A percentile compares a stretch with the other conserved stretches of the same genome.
Conservation (phyloP, 2,113 vertebrate species). For the Semicossyphus pulcher region DNA sequence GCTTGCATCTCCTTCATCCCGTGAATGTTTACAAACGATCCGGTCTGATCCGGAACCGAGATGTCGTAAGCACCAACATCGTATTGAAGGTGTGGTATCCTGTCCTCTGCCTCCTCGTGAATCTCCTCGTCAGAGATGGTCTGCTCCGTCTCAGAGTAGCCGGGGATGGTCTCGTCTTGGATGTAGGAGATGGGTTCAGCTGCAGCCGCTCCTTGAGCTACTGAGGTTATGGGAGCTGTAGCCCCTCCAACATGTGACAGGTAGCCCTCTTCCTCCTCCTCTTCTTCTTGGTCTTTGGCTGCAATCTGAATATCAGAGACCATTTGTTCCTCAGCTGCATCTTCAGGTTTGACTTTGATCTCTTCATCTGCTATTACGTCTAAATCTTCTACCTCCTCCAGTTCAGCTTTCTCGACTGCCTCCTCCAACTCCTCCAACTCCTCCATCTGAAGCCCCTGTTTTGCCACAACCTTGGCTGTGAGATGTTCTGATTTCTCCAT, state of each 20-base stretch:
- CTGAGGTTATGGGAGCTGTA: slow-evolving; percentile 79
- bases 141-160: slow-evolving; percentile 97
- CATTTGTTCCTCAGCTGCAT: slow-evolving; percentile 67
- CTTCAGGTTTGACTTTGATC: slow-evolving; percentile 70
- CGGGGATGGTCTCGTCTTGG: slow-evolving; percentile 97
- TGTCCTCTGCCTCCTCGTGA: slow-evolving; percentile 95
- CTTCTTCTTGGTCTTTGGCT: slow-evolving; percentile 73
- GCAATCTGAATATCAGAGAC: slow-evolving; percentile 44
- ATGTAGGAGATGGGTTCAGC: slow-evolving; percentile 93
- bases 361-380: slow-evolving; percentile 83
- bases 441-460: slow-evolving; percentile 72
- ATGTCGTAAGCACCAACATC: slow-evolving; percentile 89
- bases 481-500: slow-evolving; percentile 80
- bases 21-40: slow-evolving; percentile 88
- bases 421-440: slow-evolving; percentile 84
- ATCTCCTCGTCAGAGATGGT: slow-evolving; percentile 99
- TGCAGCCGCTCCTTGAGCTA: slow-evolving; percentile 77
- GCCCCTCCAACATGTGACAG: slow-evolving; percentile 83
- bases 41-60: slow-evolving; percentile 89
- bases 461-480: slow-evolving; percentile 50
- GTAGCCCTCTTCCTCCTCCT: slow-evolving; percentile 70
- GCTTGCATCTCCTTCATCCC: slow-evolving; percentile 86
- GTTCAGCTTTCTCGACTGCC: slow-evolving; percentile 90
- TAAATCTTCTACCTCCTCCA: slow-evolving; percentile 91
- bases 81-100: slow-evolving; percentile 91